phyloP scores from a whole-genome alignment of 2,113 vertebrate genomes.

The Xiphophorus hellerii region DNA sequence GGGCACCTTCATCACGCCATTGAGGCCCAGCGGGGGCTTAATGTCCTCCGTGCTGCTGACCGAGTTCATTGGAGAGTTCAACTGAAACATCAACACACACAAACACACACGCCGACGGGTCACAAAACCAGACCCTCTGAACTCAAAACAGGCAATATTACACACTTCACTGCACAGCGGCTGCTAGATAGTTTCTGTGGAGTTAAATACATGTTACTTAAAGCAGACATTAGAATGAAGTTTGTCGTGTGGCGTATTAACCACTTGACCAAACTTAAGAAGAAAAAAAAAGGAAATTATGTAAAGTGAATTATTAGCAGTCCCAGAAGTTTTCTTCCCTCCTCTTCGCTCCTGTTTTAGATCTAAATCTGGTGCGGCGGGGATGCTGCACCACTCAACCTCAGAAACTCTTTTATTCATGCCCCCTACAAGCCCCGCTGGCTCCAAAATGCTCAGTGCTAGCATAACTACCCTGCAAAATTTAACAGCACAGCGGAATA shows the following conservation, averaged over 20 bases:
- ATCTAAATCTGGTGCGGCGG: conserved; percentile 67
- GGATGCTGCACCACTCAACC: conserved; percentile 66
- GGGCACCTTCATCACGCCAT: conserved; percentile 96
- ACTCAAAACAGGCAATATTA: conserved; percentile 14
- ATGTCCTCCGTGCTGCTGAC: conserved; percentile 98
- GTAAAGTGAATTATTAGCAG: conserved; percentile 32
- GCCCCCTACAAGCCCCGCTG: conserved; percentile 59
- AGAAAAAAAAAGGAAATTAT: conserved; percentile 12
- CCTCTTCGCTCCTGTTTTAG: conserved; percentile 34
- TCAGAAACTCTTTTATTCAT: conserved; percentile 70
- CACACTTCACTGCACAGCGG: conserved; percentile 17
- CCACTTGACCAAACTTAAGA: conserved; percentile 13
- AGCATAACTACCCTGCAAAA: conserved; percentile 68
- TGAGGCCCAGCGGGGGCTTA: conserved; percentile 95
- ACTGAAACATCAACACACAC: conserved; percentile 80
- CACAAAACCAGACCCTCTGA: conserved; percentile 44
- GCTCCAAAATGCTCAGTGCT: conserved; percentile 64
- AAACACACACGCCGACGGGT: conserved; percentile 67
- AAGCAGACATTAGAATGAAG: conserved; percentile 12
- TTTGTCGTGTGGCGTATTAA: conserved; percentile 15
- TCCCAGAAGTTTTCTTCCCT: conserved; percentile 35
- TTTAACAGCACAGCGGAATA: conserved; percentile 72
- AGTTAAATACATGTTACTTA: conserved; percentile 8
- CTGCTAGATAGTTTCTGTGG: neutral
- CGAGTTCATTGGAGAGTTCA: conserved; percentile 96